Evolutionary conservation across 2,113 vertebrate genomes (phyloP), one percentile per base, ranked within the genome.

Genomic region (Muntiacus reevesi): DNA sequence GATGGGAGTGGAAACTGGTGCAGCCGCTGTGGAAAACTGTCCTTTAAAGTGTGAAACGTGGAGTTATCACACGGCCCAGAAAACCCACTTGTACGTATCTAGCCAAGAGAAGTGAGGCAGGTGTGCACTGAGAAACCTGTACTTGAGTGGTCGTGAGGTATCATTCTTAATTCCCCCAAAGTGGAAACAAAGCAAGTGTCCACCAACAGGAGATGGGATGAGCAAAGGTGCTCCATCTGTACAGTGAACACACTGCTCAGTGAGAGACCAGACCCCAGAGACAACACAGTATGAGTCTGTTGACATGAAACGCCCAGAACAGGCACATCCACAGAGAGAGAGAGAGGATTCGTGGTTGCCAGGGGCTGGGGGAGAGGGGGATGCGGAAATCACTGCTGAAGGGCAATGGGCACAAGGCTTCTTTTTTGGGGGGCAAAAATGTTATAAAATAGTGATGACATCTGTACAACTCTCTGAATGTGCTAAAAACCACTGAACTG

Each of bases 191-290:
- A 28, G 6, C 71, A 4, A 74, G 14, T 2, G 5, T 7, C 62
- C 5, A 2, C 0, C n/a, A 21, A 3, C 8, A 55, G 52, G 52
- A 16, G 81, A 55, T 0, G 7, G 81, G 81, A 40, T 15, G 7
- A 55, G 23, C 33, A 36, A 40, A 40, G 1, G 7, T 84, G n/a
- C 52, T 9, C 21, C 23, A 25, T 16, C 13, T 14, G 33, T 14
- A 36, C 14, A 5, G 0, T 1, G 52, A 25, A 47, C 21, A 3
- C 0, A 3, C 3, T 0, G 21, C 36, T 87, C 50, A 33, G 30
- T 0, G 60, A 64, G 36, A 36, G 14, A 40, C 21, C 64, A 64
- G 59, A 71, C 27, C 52, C 4, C 15, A 21, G 50, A 16, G 62
- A 33, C 15, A 74, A 40, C 43, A 27, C 12, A 7, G 0, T 5